phyloP scores from a whole-genome alignment of 2,888 invertebrate species.

The Phyllotreta cruciferae region DNA sequence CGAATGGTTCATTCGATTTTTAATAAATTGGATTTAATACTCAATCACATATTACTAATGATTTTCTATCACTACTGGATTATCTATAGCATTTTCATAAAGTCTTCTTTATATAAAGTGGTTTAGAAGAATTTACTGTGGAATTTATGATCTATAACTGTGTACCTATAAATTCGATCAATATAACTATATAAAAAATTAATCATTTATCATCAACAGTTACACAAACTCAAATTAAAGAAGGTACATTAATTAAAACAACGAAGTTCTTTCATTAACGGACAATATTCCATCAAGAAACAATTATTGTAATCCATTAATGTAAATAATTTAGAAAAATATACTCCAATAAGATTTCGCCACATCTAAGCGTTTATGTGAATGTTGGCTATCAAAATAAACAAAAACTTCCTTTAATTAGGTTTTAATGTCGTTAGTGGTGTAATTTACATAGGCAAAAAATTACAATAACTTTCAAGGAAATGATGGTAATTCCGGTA shows the following conservation, averaged over 20 bases:
- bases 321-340: conserved; percentile 10
- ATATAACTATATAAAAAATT: neutral
- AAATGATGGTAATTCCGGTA: conserved; percentile 16
- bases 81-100: no score
- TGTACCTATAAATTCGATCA: no score
- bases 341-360: conserved; percentile 11
- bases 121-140: neutral
- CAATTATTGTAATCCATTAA: conserved; percentile 9
- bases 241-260: conserved; percentile 12
- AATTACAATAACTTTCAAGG: conserved; percentile 11
- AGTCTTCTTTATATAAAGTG: neutral
- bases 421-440: conserved; percentile 21
- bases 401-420: conserved; percentile 24
- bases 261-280: conserved; percentile 8
- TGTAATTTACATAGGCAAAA: conserved; percentile 24
- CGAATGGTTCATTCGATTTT: conserved; percentile 23
- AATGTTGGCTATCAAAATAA: conserved; percentile 13
- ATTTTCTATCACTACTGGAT: no score
- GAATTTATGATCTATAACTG: no score
- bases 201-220: conserved; percentile 5
- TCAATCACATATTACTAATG: conserved; percentile 3
- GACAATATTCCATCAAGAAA: conserved; percentile 6
- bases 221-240: conserved; percentile 8
- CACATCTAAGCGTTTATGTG: conserved; percentile 5
- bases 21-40: conserved; percentile 26